phyloP scores from a whole-genome alignment of 2,888 invertebrate species.

The Philereme vetulata region DNA sequence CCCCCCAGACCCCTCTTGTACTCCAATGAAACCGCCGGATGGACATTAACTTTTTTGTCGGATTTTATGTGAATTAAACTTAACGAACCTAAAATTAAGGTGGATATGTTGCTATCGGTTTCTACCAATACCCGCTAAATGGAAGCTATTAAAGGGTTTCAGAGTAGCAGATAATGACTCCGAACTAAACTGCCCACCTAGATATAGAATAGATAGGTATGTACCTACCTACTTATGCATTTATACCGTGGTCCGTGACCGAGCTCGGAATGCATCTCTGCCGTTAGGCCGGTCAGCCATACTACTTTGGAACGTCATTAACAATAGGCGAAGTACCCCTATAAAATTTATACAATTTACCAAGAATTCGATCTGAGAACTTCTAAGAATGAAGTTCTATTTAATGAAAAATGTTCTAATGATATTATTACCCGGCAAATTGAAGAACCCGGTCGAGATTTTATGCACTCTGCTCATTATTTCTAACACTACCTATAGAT shows the following conservation, averaged over 20 bases:
- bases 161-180: conserved; percentile 55
- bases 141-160: conserved; percentile 66
- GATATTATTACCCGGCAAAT: too few relatives aligned
- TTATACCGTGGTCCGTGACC: conserved; percentile 23
- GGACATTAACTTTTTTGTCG: conserved; percentile 69
- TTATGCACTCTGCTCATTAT: not conserved
- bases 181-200: conserved; percentile 16
- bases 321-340: not conserved
- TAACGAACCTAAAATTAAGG: conserved; percentile 62
- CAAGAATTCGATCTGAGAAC: too few relatives aligned
- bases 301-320: conserved; percentile 1
- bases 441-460: not conserved
- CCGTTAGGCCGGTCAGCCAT: conserved; percentile 25
- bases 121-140: conserved; percentile 55
- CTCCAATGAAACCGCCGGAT: conserved; percentile 46
- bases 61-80: conserved; percentile 66
- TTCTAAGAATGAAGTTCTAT: too few relatives aligned
- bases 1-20: conserved; percentile 33
- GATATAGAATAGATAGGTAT: conserved; percentile 13
- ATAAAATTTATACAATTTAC: too few relatives aligned
- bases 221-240: not conserved
- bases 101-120: conserved; percentile 48
- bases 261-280: conserved; percentile 32
- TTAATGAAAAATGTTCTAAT: too few relatives aligned
- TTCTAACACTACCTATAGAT: not conserved